Base-by-base conservation (phyloP, 1,140 invertebrate species). In the Conopomorpha cramerella region DNA sequence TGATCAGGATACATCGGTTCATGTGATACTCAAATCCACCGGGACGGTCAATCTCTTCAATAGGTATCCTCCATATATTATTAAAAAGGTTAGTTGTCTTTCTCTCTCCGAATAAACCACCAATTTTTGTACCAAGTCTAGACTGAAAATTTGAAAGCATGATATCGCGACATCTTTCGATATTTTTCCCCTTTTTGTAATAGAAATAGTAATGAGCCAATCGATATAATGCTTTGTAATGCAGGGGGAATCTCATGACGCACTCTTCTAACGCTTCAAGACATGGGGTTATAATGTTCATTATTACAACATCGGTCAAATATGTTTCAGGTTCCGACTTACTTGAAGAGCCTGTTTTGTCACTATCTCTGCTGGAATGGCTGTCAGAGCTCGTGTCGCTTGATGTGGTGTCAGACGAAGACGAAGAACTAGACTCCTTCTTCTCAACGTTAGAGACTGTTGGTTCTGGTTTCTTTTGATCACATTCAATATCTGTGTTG, bases 21-120 rank as follows among this genome's bases (percentile, higher is more conserved):
- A 97, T 92, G 55, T 97, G 93, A 19, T 90, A 86, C 4, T 91
- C 86, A 72, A 98, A 94, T 55, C 91, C 92, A 8, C 95, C 95
- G 1, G 92, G 87, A 28, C 95, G 81, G 55, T 97, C 95, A 18
- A 97, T 90, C 78, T 98, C 95, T 37, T 84, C 84, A 13, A 87
- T 83, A 2, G 92, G 93, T 55, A 95, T 93, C 41, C 92, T 82
- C 95, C 95, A 97, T 37, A 96, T 86, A 36, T 92, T 92, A 77
- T 95, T 93, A 54, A 96, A 98, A 51, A 97, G 93, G 65, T 96
- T 95, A 7, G 81, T 86, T 19, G 79, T 81, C 72, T 90, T 96
- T 35, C 91, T 82, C 36, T 95, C 92, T 31, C 82, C 81, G 66
- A 96, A 97, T 2, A 98, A 73, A 10, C 93, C 93, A 45, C 83